Percentiles rank a stretch among this genome's conserved stretches.
Evolutionary conservation across 2,888 invertebrate genomes (phyloP).

Genomic region (Drosophila macrospina): DNA sequence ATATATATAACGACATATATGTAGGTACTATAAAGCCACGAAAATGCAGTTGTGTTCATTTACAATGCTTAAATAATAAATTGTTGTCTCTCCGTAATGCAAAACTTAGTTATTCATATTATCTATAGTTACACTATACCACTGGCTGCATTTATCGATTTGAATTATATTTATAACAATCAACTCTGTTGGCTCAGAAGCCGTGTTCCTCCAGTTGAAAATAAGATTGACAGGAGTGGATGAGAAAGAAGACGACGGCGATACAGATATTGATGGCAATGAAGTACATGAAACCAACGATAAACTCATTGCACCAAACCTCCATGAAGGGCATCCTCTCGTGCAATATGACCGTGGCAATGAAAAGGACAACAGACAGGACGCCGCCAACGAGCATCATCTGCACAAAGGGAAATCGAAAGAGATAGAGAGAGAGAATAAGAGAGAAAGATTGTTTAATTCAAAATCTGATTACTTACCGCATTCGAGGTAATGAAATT

Average conservation of each 20-base stretch:
- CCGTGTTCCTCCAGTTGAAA: constrained; percentile 37
- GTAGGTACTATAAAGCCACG: constrained; percentile 10
- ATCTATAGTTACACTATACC: constrained; percentile 5
- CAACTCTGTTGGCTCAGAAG: background rate
- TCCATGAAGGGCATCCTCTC: constrained; percentile 49
- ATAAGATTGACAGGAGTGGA: constrained; percentile 49
- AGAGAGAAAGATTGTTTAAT: background rate
- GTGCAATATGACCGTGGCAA: constrained; percentile 44
- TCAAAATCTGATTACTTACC: constrained; percentile 39
- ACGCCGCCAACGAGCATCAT: constrained; percentile 58
- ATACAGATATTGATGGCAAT: constrained; percentile 50
- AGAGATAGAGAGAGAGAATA: no score
- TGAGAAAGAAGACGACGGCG: constrained; percentile 51
- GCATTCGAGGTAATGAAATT: constrained; percentile 52
- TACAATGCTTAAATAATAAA: constrained; percentile 23
- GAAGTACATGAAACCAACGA: constrained; percentile 53
- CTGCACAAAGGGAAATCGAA: constrained; percentile 9
- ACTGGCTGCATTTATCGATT: no score
- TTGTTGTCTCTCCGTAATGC: background rate
- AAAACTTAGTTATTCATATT: background rate
- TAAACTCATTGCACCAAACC: constrained; percentile 52
- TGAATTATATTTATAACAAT: no score
- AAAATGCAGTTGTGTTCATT: constrained; percentile 31
- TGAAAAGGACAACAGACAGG: constrained; percentile 43
- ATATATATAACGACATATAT: background rate